A percentile compares a stretch with the other conserved stretches of the same genome.
phyloP scores from a whole-genome alignment of 2,888 invertebrate species.

The Drosophila bunnanda region DNA sequence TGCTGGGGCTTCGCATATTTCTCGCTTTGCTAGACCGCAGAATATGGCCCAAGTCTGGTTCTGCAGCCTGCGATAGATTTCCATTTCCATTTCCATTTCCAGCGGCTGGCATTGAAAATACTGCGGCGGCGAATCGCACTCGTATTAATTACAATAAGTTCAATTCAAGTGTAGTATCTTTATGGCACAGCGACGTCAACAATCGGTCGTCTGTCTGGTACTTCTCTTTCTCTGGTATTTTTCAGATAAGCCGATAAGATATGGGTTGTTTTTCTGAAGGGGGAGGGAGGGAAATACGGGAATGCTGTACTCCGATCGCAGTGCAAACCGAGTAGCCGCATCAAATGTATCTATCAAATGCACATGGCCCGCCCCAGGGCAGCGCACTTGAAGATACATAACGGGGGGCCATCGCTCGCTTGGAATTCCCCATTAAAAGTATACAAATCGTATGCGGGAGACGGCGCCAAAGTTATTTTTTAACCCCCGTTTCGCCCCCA shows the following conservation, averaged over 20 bases:
- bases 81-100: conserved; percentile 44
- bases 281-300: background rate
- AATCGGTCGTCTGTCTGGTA: conserved; percentile 49
- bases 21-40: conserved; percentile 65
- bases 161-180: conserved; percentile 68
- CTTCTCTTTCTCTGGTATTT: conserved; percentile 60
- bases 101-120: conserved; percentile 42
- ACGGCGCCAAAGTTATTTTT: conserved; percentile 71
- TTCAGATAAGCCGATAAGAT: conserved; percentile 75
- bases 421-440: conserved; percentile 47
- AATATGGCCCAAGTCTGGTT: conserved; percentile 47
- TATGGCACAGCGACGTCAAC: conserved; percentile 38
- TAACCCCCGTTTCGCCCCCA: background rate
- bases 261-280: conserved; percentile 22
- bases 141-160: conserved; percentile 74
- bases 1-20: conserved; percentile 65
- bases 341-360: conserved; percentile 36
- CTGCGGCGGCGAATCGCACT: conserved; percentile 42
- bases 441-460: conserved; percentile 46
- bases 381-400: conserved; percentile 57
- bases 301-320: conserved; percentile 33
- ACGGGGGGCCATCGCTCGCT: conserved; percentile 45
- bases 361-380: conserved; percentile 39
- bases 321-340: conserved; percentile 43
- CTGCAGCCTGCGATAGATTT: conserved; percentile 52